Evolutionary conservation across 2,888 invertebrate genomes (phyloP), one percentile per base, ranked within the genome.

Genomic region (Lordiphosa fenestrarum): DNA sequence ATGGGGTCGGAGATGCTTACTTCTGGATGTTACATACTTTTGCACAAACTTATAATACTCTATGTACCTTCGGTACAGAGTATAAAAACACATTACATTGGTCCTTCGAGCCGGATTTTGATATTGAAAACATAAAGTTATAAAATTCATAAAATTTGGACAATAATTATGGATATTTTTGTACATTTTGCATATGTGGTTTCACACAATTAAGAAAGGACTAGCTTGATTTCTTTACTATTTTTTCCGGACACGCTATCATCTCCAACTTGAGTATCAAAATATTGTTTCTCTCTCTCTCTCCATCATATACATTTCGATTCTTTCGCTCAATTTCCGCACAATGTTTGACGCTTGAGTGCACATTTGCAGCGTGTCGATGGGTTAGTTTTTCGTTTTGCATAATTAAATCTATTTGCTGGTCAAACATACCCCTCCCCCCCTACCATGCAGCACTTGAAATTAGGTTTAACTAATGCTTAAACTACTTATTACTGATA

Each of bases 341-440:
- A 65, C 47, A 71, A 60, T 73, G 69, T 66, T 84, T 69, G 62
- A 67, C 60, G 74, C 84, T 65, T 73, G 48, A 71, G 64, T 71
- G 66, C 54, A 64, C 48, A 67, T 59, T 56, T 48, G n/a, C 65
- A 42, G 61, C 66, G 46, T 71, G 72, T 58, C 59, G 62, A 53
- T 56, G 57, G 46, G 44, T 60, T 61, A 56, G 61, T 39, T 55
- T 50, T 33, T 56, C 50, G 54, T 70, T 73, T 77, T 71, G 75
- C 83, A 75, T 78, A 82, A 74, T 76, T 83, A 66, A 83, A 75
- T 72, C 40, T 64, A 62, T 69, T 74, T 71, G 39, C 66, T 66
- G 71, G 66, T 48, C 73, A 73, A 73, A 61, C 12, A 9, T 7
- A 5, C 15, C 38, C 49, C n/a, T 10, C 12, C 10, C 49, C n/a